Evolutionary conservation across 2,888 invertebrate genomes (phyloP).

Genomic region (Autographa pulchrina): DNA sequence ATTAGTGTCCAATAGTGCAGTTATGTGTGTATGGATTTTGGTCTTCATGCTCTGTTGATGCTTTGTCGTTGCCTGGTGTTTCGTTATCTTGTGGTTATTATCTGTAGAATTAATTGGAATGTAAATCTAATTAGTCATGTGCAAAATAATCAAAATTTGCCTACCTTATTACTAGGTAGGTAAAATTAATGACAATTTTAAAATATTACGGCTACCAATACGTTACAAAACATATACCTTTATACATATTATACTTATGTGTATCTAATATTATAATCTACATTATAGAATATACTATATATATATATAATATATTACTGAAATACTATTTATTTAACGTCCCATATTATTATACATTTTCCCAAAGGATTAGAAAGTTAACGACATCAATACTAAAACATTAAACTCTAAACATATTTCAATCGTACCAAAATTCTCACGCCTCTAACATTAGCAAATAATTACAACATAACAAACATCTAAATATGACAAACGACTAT

Average conservation of each 20-base stretch:
- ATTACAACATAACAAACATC: slow-evolving; percentile 79
- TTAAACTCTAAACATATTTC: slow-evolving; percentile 9
- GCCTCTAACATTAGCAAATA: slow-evolving; percentile 79
- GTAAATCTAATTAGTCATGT: background rate
- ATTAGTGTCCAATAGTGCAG: slow-evolving; percentile 74
- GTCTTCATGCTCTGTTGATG: slow-evolving; percentile 24
- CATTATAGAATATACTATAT: no score
- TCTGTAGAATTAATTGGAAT: background rate
- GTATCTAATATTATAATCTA: no score
- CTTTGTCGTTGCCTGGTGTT: slow-evolving; percentile 5
- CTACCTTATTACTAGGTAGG: no score
- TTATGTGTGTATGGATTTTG: slow-evolving; percentile 63
- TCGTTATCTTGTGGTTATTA: background rate
- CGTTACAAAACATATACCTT: no score
- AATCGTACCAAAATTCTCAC: slow-evolving; percentile 75
- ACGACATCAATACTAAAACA: slow-evolving; percentile 8
- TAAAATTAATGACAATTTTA: background rate
- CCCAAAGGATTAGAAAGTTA: background rate
- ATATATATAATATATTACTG: no score
- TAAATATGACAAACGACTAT: slow-evolving; percentile 85
- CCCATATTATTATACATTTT: background rate
- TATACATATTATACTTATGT: no score
- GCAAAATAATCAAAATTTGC: no score
- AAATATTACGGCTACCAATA: background rate
- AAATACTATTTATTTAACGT: background rate